These are phyloP conservation scores for Tethya wilhelma DNA, from an alignment of 37 sponge, comb jelly and placozoan species.

Conservation along the genomic window DNA sequence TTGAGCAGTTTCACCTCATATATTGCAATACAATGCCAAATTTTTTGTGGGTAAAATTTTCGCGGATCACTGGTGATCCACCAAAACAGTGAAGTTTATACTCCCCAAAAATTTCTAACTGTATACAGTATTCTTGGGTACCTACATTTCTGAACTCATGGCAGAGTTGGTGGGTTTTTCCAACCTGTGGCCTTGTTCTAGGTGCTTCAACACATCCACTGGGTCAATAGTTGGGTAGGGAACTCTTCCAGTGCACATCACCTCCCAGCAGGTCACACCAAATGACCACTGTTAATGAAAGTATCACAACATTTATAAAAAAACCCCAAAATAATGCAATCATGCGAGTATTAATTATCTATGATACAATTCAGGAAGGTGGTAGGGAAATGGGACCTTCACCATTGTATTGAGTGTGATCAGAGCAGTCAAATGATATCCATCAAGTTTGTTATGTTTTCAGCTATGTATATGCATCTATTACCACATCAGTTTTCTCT, in stretches of 20 bases:
- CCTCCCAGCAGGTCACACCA: conserved; percentile 57
- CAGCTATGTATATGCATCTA: neutral
- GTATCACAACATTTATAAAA: no score
- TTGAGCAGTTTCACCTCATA: no score
- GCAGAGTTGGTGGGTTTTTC: conserved; percentile 36
- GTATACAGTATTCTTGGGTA: no score
- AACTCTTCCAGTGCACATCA: conserved; percentile 10
- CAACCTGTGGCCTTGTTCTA: conserved; percentile 16
- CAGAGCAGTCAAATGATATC: no score
- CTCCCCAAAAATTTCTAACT: no score
- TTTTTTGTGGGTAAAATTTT: no score
- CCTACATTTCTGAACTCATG: conserved; percentile 21
- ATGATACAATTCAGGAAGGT: neutral
- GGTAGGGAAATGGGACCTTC: no score
- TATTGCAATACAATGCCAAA: no score
- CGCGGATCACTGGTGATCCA: no score
- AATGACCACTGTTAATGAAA: conserved; percentile 49
- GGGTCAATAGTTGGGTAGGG: conserved; percentile 48
- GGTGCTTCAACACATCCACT: neutral
- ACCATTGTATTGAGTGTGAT: no score
- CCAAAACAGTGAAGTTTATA: no score
- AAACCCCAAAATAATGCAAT: no score
- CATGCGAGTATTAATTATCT: neutral
- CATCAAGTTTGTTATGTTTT: neutral
- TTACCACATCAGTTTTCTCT: conserved; percentile 32